Percentiles rank a stretch among this genome's conserved stretches.
These are phyloP conservation scores for Urophycis tenuis DNA, from an alignment of 2,797 vertebrate species.

Conservation along the genomic window DNA sequence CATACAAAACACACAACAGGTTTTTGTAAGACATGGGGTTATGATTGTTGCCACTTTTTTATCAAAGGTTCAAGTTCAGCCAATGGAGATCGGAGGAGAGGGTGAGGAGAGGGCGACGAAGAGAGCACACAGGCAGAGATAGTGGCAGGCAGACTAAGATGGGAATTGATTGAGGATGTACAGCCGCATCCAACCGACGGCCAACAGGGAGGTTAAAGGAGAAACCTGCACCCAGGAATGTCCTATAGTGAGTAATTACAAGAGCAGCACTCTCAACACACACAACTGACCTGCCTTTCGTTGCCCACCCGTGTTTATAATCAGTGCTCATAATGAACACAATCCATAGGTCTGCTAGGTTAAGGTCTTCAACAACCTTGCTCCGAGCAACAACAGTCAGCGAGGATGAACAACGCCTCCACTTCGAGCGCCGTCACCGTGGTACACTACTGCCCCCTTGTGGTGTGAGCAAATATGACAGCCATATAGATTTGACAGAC, in stretches of 20 bases:
- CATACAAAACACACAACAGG: not conserved
- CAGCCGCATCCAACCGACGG: constrained; percentile 30
- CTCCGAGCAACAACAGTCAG: constrained; percentile 46
- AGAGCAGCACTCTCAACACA: constrained; percentile 47
- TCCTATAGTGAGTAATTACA: constrained; percentile 60
- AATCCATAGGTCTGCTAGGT: constrained; percentile 60
- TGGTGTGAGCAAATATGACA: constrained; percentile 3
- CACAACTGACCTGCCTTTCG: constrained; percentile 53
- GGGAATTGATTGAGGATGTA: constrained; percentile 47
- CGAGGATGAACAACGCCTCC: not conserved
- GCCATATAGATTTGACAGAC: not conserved
- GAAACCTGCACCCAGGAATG: constrained; percentile 45
- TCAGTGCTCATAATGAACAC: constrained; percentile 56
- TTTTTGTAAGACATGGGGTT: not conserved
- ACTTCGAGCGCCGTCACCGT: constrained; percentile 12
- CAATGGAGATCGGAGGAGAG: not conserved
- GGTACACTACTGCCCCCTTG: constrained; percentile 65
- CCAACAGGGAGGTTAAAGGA: constrained; percentile 47
- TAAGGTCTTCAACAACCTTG: constrained; percentile 59
- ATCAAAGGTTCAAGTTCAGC: not conserved
- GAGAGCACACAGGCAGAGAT: not conserved
- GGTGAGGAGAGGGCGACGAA: not conserved
- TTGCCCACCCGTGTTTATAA: constrained; percentile 51
- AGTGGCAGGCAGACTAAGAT: constrained; percentile 35
- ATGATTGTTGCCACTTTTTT: not conserved